phyloP scores from a whole-genome alignment of 2,888 invertebrate species.

The Nomada lathburiana region DNA sequence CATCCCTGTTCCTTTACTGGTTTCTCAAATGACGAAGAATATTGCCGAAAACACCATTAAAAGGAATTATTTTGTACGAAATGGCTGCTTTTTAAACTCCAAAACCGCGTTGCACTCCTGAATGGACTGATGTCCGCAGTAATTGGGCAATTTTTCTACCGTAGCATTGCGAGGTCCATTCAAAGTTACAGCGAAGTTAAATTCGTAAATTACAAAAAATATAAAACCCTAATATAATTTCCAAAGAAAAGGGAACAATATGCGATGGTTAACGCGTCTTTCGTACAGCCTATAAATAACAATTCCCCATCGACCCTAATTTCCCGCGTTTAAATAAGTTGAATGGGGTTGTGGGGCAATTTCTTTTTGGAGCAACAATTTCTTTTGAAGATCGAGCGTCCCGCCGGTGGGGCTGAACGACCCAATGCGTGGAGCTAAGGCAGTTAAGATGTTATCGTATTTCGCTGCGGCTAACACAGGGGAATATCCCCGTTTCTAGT shows the following conservation, averaged over 20 bases:
- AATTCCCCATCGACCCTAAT: neutral
- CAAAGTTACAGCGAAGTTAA: too few species aligned
- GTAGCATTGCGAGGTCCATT: too few species aligned
- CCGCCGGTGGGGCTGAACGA: conserved; percentile 43
- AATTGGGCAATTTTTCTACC: conserved; percentile 21
- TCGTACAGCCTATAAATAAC: neutral
- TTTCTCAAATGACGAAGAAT: conserved; percentile 38
- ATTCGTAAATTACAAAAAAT: too few species aligned
- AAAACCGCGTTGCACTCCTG: too few species aligned
- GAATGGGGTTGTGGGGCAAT: conserved; percentile 8
- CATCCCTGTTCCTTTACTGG: conserved; percentile 9
- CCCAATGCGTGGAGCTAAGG: conserved; percentile 58
- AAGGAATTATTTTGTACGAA: conserved; percentile 33
- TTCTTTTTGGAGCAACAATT: conserved; percentile 40
- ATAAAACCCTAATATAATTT: too few species aligned
- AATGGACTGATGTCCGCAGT: neutral
- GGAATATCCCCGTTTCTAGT: conserved; percentile 49
- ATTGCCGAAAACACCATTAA: conserved; percentile 23
- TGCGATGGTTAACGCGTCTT: neutral
- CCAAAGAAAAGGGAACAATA: too few species aligned
- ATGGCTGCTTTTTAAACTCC: conserved; percentile 14
- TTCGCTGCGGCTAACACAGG: conserved; percentile 59
- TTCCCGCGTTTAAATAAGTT: neutral
- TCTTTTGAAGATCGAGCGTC: conserved; percentile 30
- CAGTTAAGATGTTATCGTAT: conserved; percentile 74